Conservation (phyloP, 2,113 vertebrate genomes). For the Boulengeromyrus knoepffleri region DNA sequence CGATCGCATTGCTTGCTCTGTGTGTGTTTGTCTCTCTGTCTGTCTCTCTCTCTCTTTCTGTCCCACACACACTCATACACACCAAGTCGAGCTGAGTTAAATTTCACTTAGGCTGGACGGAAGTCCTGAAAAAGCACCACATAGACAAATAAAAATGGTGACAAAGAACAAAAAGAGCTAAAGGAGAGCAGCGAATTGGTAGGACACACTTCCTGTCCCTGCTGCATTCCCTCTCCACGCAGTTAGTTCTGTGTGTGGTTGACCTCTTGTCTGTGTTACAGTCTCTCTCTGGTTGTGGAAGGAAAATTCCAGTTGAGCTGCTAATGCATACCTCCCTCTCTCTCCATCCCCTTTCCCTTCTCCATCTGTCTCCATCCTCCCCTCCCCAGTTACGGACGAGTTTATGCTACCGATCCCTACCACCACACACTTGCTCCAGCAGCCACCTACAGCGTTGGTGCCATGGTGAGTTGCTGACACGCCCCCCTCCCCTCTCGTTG, state of each 20-base stretch:
- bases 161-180: not conserved
- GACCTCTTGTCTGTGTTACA: not conserved
- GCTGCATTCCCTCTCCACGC: not conserved
- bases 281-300: not conserved
- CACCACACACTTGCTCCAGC: conserved; percentile 98
- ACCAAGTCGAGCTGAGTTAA: not conserved
- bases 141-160: not conserved
- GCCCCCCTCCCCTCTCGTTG: not conserved
- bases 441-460: conserved; percentile 98
- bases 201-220: not conserved
- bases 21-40: not conserved
- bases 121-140: not conserved
- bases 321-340: not conserved
- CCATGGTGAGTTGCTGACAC: conserved; percentile 76
- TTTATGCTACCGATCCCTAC: conserved; percentile 99
- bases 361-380: not conserved
- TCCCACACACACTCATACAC: not conserved
- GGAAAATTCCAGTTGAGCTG: not conserved
- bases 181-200: not conserved
- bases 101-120: not conserved
- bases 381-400: conserved; percentile 91
- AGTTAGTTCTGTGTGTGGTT: not conserved
- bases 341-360: not conserved
- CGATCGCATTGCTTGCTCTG: not conserved
- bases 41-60: not conserved